Conservation (phyloP, 2,113 vertebrate species). For the Psittacula cyanocephala region DNA sequence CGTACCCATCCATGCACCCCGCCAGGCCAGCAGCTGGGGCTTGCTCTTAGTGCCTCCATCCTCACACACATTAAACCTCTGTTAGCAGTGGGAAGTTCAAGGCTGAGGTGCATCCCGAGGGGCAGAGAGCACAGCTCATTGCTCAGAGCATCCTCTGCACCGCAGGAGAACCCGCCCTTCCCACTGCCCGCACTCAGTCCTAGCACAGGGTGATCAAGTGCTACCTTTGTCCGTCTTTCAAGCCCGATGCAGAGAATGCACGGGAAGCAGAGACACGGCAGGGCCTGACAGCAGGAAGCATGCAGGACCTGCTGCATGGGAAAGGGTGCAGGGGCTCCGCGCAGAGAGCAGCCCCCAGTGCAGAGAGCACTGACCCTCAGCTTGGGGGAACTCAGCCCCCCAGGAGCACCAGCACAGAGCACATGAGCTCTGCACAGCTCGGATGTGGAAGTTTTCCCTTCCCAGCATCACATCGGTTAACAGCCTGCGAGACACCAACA, state of each 20-base stretch:
- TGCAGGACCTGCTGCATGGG: rapidly evolving
- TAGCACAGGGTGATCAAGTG: rapidly evolving
- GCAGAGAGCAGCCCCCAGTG: not conserved
- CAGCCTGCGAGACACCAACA: not conserved
- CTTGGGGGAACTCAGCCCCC: not conserved
- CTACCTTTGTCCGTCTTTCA: rapidly evolving
- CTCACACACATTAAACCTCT: rapidly evolving
- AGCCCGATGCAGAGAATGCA: rapidly evolving
- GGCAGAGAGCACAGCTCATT: not conserved
- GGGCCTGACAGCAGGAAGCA: not conserved
- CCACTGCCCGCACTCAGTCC: rapidly evolving
- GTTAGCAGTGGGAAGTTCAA: rapidly evolving
- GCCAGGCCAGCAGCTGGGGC: not conserved
- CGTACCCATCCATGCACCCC: not conserved
- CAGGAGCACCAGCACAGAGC: not conserved
- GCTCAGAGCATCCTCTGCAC: not conserved
- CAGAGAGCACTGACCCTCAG: not conserved
- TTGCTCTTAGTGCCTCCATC: not conserved
- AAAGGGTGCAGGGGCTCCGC: not conserved
- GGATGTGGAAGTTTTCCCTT: not conserved
- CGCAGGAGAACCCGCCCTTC: not conserved
- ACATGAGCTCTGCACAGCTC: not conserved
- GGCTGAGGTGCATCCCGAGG: rapidly evolving
- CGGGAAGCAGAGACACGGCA: rapidly evolving
- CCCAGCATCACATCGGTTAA: not conserved